These are phyloP conservation scores for Orchestia grillus DNA, from an alignment of 1,140 invertebrate species.

Conservation along the genomic window DNA sequence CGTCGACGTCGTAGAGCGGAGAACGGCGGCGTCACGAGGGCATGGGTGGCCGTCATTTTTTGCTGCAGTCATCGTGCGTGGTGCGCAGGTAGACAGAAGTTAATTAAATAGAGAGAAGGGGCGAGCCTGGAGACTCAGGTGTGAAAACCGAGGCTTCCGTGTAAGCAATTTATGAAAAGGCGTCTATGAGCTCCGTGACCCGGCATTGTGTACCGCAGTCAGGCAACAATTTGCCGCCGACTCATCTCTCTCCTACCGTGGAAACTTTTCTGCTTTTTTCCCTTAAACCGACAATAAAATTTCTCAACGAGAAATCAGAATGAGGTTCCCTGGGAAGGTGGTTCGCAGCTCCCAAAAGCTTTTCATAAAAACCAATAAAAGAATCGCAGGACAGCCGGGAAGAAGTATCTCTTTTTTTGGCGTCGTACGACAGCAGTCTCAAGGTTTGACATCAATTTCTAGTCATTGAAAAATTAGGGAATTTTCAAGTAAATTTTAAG, in stretches of 20 bases:
- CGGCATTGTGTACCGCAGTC: slow-evolving; percentile 2
- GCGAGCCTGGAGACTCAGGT: slow-evolving; percentile 29
- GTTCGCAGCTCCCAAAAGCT: not conserved
- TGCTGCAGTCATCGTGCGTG: not conserved
- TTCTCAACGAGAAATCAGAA: slow-evolving; percentile 36
- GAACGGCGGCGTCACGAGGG: not conserved
- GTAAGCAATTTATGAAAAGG: not conserved
- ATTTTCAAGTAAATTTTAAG: not conserved
- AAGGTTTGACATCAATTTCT: not conserved
- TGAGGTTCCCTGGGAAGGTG: not conserved
- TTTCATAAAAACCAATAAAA: not conserved
- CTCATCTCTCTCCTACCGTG: slow-evolving; percentile 14
- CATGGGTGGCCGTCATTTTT: not conserved
- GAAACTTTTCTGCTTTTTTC: slow-evolving; percentile 22
- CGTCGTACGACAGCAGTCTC: not conserved
- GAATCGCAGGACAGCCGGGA: not conserved
- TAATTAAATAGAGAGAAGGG: slow-evolving; percentile 30
- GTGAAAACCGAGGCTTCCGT: slow-evolving; percentile 50
- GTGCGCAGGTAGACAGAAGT: not conserved
- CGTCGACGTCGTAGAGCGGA: not conserved
- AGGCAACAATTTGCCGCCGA: not conserved
- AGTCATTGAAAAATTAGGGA: not conserved
- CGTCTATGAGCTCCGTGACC: slow-evolving; percentile 6
- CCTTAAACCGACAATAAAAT: not conserved
- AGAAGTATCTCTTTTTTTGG: not conserved